A percentile compares a stretch with the other conserved stretches of the same genome.
Conservation (phyloP, 2,888 invertebrate species). For the Hydrotaea cyrtoneurina region DNA sequence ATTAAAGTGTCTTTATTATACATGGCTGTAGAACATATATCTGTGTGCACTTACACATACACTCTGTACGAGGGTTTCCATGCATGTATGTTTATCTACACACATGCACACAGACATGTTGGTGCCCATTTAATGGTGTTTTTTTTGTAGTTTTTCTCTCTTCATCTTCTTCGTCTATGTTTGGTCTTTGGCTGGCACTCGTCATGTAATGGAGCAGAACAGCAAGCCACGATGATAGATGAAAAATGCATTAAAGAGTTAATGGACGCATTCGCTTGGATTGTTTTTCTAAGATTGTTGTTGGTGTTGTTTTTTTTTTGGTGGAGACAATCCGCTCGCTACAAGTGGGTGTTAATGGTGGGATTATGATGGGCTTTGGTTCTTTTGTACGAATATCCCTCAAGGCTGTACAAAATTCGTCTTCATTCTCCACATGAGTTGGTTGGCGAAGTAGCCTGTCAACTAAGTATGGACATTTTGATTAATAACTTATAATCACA, state of each 20-base stretch:
- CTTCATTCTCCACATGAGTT: too few relatives aligned
- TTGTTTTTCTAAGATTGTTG: too few relatives aligned
- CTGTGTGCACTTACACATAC: not conserved
- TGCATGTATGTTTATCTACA: not conserved
- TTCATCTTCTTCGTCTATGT: too few relatives aligned
- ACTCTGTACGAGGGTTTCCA: not conserved
- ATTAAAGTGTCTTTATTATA: slow-evolving; percentile 37
- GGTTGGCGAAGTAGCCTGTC: too few relatives aligned
- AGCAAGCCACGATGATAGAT: not conserved
- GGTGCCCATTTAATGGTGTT: slow-evolving; percentile 5
- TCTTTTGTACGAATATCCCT: too few relatives aligned
- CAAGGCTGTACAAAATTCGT: too few relatives aligned
- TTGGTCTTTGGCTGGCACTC: not conserved
- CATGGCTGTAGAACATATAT: slow-evolving; percentile 21
- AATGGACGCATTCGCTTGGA: not conserved
- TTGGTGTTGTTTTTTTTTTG: too few relatives aligned
- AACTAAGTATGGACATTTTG: too few relatives aligned
- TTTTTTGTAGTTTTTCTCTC: not conserved
- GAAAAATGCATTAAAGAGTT: not conserved
- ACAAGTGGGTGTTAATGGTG: too few relatives aligned
- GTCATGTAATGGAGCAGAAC: slow-evolving; percentile 1
- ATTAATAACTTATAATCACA: too few relatives aligned
- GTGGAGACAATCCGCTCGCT: too few relatives aligned
- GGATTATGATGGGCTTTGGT: too few relatives aligned
- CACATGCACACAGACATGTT: not conserved